A percentile compares a stretch with the other conserved stretches of the same genome.
Evolutionary conservation across 2,797 vertebrate genomes (phyloP).

Genomic region (Cossypha polioptera): DNA sequence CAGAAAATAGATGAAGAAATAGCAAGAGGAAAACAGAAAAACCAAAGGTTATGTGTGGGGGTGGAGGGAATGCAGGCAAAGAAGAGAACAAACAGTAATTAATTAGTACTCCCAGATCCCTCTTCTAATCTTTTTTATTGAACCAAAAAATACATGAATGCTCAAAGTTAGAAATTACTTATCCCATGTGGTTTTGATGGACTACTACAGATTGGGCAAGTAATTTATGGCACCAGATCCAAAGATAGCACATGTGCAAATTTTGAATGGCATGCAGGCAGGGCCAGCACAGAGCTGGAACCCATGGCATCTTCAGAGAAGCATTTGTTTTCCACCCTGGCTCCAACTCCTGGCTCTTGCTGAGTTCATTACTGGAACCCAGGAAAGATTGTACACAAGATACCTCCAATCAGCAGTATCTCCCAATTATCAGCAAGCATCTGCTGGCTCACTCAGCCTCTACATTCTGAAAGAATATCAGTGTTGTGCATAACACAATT

Average conservation of each 20-base stretch:
- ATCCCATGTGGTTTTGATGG: slow-evolving; percentile 46
- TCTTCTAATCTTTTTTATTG: background rate
- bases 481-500: rapidly evolving
- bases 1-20: background rate
- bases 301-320: background rate
- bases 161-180: slow-evolving; percentile 6
- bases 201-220: slow-evolving; percentile 47
- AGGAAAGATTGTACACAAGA: background rate
- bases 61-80: background rate
- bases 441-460: background rate
- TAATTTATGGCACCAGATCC: slow-evolving; percentile 35
- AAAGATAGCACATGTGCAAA: slow-evolving; percentile 39
- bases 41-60: background rate
- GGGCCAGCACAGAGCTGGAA: background rate
- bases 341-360: background rate
- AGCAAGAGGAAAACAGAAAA: background rate
- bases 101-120: background rate
- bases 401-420: background rate
- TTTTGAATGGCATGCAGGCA: background rate
- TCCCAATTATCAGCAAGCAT: background rate
- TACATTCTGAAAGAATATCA: background rate
- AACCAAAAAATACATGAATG: background rate
- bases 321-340: background rate
- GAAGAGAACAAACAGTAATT: slow-evolving; percentile 29
- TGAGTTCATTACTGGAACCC: background rate